Percentiles rank a stretch among this genome's conserved stretches.
phyloP scores from a whole-genome alignment of 92 coral and sea anemone species.

The Zoanthus sansibaricus region DNA sequence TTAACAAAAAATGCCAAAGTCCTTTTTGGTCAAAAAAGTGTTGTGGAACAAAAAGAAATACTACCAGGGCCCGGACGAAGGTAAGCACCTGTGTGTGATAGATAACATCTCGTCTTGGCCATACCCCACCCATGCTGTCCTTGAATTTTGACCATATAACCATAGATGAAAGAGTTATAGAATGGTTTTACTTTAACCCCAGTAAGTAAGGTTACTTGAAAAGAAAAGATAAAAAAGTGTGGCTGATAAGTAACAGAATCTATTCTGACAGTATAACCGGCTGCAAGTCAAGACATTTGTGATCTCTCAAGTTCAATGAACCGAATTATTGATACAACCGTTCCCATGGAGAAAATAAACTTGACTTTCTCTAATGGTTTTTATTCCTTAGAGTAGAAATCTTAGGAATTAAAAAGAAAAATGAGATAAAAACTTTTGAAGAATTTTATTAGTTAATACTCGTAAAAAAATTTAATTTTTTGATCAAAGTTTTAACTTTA shows the following conservation, averaged over 20 bases:
- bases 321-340: slow-evolving; percentile 7
- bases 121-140: slow-evolving; percentile 25
- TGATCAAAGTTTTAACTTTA: slow-evolving; percentile 15
- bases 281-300: slow-evolving; percentile 35
- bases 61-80: slow-evolving; percentile 42
- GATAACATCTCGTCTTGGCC: slow-evolving; percentile 56
- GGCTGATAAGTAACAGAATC: not conserved
- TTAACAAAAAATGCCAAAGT: slow-evolving; percentile 91
- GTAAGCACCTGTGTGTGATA: slow-evolving; percentile 72
- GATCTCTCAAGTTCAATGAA: slow-evolving; percentile 17
- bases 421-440: not conserved
- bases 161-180: not conserved
- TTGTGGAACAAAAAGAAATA: slow-evolving; percentile 64
- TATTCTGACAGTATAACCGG: slow-evolving; percentile 35
- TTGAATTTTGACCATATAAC: not conserved
- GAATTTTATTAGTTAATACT: not conserved
- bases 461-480: not conserved
- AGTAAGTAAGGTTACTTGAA: not conserved
- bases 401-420: no score
- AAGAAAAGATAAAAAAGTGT: not conserved
- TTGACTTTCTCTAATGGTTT: not conserved
- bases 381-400: not conserved
- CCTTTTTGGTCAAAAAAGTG: slow-evolving; percentile 94
- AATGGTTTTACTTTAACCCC: not conserved
- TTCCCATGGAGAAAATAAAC: slow-evolving; percentile 45